These are phyloP conservation scores for Albula goreensis DNA, from an alignment of 2,113 vertebrate species.

Conservation along the genomic window DNA sequence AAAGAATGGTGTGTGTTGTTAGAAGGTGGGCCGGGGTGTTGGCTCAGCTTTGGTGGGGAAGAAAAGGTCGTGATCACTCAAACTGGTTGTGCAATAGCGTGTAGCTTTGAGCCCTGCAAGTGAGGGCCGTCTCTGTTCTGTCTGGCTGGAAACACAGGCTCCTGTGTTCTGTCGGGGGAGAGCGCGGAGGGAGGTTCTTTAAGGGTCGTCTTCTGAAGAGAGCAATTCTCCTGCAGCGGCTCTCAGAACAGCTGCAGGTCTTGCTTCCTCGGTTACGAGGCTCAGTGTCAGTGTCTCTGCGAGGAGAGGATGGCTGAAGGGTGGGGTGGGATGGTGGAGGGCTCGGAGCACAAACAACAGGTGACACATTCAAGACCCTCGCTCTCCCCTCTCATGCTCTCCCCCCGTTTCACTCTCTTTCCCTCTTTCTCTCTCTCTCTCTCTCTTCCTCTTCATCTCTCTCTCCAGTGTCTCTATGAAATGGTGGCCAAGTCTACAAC, in stretches of 20 bases:
- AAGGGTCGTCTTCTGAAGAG: no score
- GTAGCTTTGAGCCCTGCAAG: no score
- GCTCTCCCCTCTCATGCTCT: no score
- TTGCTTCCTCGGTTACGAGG: not conserved
- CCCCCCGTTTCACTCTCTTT: not conserved
- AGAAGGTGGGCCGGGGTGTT: no score
- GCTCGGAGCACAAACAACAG: not conserved
- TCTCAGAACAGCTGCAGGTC: not conserved
- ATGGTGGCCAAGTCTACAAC: conserved; percentile 36
- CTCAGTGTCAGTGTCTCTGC: not conserved
- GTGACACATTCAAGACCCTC: not conserved
- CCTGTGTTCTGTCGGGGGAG: not conserved
- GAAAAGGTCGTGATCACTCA: no score
- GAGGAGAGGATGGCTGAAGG: no score
- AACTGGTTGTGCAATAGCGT: no score
- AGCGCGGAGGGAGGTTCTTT: not conserved
- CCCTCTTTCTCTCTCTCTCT: not conserved
- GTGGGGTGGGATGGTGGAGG: not conserved
- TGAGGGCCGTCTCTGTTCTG: no score
- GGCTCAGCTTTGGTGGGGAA: no score
- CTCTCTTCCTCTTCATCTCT: not conserved
- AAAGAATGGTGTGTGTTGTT: no score
- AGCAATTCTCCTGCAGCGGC: not conserved
- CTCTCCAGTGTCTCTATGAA: not conserved
- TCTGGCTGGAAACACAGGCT: not conserved